Base-by-base conservation (phyloP, 35 echinoderm and acorn worm genomes). In the Strongylocentrotus purpuratus region DNA sequence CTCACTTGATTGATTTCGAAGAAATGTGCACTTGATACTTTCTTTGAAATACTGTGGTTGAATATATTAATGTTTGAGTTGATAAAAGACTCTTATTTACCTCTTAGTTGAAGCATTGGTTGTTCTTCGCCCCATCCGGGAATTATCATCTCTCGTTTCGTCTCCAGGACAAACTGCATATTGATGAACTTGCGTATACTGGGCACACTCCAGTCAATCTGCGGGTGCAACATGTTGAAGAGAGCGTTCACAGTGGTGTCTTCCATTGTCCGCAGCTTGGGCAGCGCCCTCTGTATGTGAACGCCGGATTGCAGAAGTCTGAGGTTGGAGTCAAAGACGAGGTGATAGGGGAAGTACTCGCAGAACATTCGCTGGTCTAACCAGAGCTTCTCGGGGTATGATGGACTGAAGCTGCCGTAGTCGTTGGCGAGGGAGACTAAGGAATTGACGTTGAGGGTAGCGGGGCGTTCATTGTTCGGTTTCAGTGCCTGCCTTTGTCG, bases 171-270 rank as follows among this genome's bases (percentile, higher is more conserved):
- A 87, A 99, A 99, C 58, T 98, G 97, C 98, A 98, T 97, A 93
- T 99, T 99, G 47, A 98, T 97, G 71, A 99, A 99, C 85, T 99
- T 99, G n/a, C 88, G 94, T 47, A 99, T 98, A 88, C 98, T 99
- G 11, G 86, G 78, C 31, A 99, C 90, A n/a, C 95, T 97, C 98
- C 96, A 98, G 85, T 99, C 98, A 47, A 99, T 97, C 88, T 99
- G 98, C 20, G 98, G 98, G 96, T 99, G 98, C 90, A 99, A 95
- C 45, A 99, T 94, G 89, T 97, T 96, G 86, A 99, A 99, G 92
- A 98, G 97, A 88, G 85, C 61, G 58, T 96, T 78, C 18, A 99
- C 78, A 32, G 96, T 95, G 94, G 96, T 96, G 94, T 92, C 95
- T 31, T 98, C 96, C 47, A 95, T 61, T 32, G 89, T 92, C 50